Percentiles rank a stretch among this genome's conserved stretches.
Conservation (phyloP, 2,113 vertebrate species). For the Cervus canadensis region DNA sequence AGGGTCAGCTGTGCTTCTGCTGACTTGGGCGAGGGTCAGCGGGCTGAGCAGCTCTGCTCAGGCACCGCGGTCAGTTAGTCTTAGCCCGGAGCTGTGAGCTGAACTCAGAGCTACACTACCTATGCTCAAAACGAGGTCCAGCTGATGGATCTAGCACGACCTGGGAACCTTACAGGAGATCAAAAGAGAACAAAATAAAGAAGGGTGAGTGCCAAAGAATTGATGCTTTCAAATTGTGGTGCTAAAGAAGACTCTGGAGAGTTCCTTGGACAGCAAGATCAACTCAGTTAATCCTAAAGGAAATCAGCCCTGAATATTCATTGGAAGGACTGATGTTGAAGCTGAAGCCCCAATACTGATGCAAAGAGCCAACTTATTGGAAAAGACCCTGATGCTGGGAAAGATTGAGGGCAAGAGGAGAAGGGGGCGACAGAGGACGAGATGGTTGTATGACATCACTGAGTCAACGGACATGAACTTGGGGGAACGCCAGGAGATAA, state of each 20-base stretch:
- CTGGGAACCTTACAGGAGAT: not conserved
- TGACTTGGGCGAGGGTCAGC: rapidly evolving
- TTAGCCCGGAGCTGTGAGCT: not conserved
- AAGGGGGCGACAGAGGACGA: not conserved
- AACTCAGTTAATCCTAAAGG: not conserved
- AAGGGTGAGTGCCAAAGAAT: not conserved
- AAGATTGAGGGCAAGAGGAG: not conserved
- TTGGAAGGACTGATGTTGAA: not conserved
- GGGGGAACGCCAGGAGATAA: not conserved
- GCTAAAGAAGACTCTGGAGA: not conserved
- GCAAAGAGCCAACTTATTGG: not conserved
- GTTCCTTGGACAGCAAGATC: not conserved
- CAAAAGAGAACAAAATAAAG: not conserved
- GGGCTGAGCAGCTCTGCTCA: not conserved
- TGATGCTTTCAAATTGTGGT: not conserved
- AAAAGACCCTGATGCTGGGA: not conserved
- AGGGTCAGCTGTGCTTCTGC: not conserved
- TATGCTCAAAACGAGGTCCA: not conserved
- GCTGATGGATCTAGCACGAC: not conserved
- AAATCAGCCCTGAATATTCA: not conserved
- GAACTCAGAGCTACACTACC: not conserved
- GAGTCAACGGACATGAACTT: not conserved
- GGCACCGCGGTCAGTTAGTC: not conserved
- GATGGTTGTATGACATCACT: not conserved
- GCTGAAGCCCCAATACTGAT: not conserved